phyloP scores from a whole-genome alignment of 2,888 invertebrate species.

The Cerceris ruficornis region DNA sequence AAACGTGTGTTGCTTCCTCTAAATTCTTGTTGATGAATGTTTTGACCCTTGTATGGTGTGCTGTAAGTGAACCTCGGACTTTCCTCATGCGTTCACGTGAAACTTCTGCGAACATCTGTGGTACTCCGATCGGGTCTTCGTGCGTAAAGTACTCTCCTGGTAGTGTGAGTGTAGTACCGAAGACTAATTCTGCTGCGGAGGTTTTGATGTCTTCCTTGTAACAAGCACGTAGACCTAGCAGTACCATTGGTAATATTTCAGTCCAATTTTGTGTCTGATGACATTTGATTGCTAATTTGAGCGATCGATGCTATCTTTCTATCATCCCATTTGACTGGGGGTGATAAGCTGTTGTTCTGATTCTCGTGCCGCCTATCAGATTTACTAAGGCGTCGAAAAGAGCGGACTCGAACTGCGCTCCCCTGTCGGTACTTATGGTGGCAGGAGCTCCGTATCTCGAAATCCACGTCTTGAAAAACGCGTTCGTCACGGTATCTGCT shows the following conservation, averaged over 20 bases:
- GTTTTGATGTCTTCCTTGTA: slow-evolving; percentile 50
- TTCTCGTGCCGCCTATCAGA: background rate
- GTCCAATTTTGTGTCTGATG: slow-evolving; percentile 4
- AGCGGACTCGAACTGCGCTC: background rate
- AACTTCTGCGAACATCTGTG: background rate
- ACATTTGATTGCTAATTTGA: background rate
- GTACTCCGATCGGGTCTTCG: background rate
- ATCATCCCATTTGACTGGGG: background rate
- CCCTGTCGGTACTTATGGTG: too few species aligned
- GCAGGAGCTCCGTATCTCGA: background rate
- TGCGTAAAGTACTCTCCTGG: slow-evolving; percentile 12
- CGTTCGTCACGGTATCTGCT: background rate
- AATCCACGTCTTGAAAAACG: background rate
- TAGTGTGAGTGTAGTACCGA: background rate
- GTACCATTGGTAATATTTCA: slow-evolving; percentile 51
- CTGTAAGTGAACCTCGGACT: background rate
- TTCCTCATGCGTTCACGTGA: background rate
- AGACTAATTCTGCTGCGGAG: slow-evolving; percentile 53
- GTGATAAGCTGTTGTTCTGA: background rate
- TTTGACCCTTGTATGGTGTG: slow-evolving; percentile 2
- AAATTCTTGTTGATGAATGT: slow-evolving; percentile 10
- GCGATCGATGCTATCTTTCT: background rate
- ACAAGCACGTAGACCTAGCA: slow-evolving; percentile 52
- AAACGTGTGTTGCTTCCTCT: slow-evolving; percentile 9
- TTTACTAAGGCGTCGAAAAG: background rate